A percentile compares a stretch with the other conserved stretches of the same genome.
Evolutionary conservation across 2,113 vertebrate genomes (phyloP).

Genomic region (Gymnobelideus leadbeateri): DNA sequence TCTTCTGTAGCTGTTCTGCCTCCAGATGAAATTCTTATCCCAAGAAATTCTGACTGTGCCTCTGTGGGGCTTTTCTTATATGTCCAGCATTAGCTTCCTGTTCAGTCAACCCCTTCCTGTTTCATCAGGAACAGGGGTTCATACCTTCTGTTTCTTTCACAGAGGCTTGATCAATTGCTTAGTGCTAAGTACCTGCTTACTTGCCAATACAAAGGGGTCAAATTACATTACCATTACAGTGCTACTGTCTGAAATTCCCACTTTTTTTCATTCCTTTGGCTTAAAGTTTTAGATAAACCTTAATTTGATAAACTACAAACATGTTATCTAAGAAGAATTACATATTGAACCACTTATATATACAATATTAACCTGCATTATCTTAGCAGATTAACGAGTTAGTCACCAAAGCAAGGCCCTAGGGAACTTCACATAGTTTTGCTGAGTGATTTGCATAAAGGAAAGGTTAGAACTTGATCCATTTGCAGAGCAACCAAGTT

Average conservation of each 20-base stretch:
- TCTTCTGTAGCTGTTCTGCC: too few species aligned
- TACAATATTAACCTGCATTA: constrained; percentile 60
- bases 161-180: too few species aligned
- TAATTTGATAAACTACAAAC: constrained; percentile 66
- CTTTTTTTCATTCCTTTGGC: constrained; percentile 36
- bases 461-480: background rate
- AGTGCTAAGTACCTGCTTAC: too few species aligned
- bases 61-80: too few species aligned
- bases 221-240: too few species aligned
- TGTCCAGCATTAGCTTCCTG: too few species aligned
- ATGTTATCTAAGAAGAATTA: constrained; percentile 51
- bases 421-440: constrained; percentile 45
- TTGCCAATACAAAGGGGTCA: too few species aligned
- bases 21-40: too few species aligned
- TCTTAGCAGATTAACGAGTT: constrained; percentile 52
- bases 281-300: constrained; percentile 56
- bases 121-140: too few species aligned
- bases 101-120: too few species aligned
- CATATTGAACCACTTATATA: constrained; percentile 62
- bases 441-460: background rate
- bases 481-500: background rate
- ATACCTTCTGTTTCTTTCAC: too few species aligned
- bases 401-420: constrained; percentile 35
- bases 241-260: constrained; percentile 54
- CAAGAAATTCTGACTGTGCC: too few species aligned